Conservation (phyloP, 2,888 invertebrate genomes). For the Pseudococcus longispinus region DNA sequence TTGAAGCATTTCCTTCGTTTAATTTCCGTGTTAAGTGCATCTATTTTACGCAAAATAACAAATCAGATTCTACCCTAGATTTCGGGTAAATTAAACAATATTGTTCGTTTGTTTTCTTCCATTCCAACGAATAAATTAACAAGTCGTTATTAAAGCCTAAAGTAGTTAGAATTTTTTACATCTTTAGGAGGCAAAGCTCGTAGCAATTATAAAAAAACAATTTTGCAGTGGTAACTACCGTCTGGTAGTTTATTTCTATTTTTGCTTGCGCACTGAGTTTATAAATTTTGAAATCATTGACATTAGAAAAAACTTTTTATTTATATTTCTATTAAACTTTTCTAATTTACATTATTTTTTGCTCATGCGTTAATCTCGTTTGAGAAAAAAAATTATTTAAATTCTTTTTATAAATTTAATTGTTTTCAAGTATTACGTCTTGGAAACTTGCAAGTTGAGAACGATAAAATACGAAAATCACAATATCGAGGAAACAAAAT, state of each 20-base stretch:
- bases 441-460: not conserved
- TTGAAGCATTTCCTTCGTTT: not conserved
- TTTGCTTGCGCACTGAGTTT: not conserved
- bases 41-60: not conserved
- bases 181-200: not conserved
- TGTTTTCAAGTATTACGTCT: not conserved
- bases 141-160: constrained; percentile 36
- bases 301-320: not conserved
- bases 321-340: constrained; percentile 3
- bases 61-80: not conserved
- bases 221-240: not conserved
- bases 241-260: not conserved
- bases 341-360: not conserved
- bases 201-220: not conserved
- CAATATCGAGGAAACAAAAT: constrained; percentile 3
- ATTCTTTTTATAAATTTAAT: not conserved
- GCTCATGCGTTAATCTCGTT: not conserved
- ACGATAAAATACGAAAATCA: not conserved
- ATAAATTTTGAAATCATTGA: constrained; percentile 9
- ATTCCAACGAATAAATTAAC: constrained; percentile 13
- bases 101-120: not conserved
- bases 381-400: not conserved
- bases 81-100: constrained; percentile 21
- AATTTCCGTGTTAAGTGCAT: not conserved
- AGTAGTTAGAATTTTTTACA: constrained; percentile 5